phyloP scores from a whole-genome alignment of 2,113 vertebrate species.

The Hyaena hyaena region DNA sequence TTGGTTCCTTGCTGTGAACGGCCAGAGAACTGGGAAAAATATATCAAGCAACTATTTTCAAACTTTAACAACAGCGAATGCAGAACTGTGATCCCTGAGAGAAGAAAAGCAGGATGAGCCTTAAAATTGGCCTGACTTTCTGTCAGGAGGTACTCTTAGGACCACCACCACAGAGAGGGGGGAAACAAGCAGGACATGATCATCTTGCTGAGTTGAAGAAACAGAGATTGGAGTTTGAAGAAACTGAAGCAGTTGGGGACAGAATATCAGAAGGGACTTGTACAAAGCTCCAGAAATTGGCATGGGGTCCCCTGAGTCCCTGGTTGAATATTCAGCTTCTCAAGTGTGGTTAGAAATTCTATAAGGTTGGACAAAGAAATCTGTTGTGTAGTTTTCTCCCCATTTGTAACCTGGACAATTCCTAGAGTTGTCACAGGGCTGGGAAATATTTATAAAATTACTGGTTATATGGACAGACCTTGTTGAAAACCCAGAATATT shows the following conservation, averaged over 20 bases:
- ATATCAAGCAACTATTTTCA: background rate
- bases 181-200: background rate
- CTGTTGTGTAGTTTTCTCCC: background rate
- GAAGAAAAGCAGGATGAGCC: background rate
- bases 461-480: background rate
- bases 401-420: background rate
- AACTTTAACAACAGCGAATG: background rate
- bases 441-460: background rate
- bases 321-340: background rate
- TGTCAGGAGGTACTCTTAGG: background rate
- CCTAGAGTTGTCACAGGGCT: background rate
- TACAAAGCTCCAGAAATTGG: background rate
- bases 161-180: background rate
- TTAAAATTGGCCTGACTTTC: background rate
- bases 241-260: background rate
- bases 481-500: background rate
- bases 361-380: background rate
- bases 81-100: background rate
- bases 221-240: background rate
- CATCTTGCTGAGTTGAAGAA: background rate
- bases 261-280: background rate
- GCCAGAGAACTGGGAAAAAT: background rate
- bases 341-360: background rate
- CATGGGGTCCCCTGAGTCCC: background rate
- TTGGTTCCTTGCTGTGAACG: background rate